Evolutionary conservation across 2,888 invertebrate genomes (phyloP).

Genomic region (Orchesella flavescens): DNA sequence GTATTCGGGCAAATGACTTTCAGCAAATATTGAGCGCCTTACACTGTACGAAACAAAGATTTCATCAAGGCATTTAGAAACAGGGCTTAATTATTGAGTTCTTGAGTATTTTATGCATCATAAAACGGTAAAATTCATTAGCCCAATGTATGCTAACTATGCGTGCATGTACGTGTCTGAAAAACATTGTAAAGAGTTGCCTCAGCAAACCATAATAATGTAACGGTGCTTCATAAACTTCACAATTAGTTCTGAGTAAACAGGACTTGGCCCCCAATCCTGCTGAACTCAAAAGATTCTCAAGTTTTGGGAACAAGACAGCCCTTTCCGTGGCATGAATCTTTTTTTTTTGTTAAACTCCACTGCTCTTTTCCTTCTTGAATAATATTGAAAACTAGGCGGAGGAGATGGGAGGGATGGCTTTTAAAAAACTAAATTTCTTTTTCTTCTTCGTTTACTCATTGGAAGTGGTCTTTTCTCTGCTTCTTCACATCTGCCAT

Average conservation of each 20-base stretch:
- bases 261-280: conserved; percentile 63
- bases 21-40: conserved; percentile 60
- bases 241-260: conserved; percentile 61
- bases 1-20: conserved; percentile 57
- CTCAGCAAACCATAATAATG: conserved; percentile 56
- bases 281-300: conserved; percentile 53
- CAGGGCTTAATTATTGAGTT: neutral
- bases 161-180: conserved; percentile 55
- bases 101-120: neutral
- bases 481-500: neutral
- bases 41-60: conserved; percentile 33
- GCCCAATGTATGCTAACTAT: too few species aligned
- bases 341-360: conserved; percentile 46
- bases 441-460: neutral
- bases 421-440: neutral
- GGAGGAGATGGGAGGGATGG: neutral
- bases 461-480: neutral
- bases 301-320: conserved; percentile 56
- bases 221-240: conserved; percentile 61
- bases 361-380: conserved; percentile 4
- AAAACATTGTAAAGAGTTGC: conserved; percentile 59
- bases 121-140: neutral
- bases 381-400: neutral
- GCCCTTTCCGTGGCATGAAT: conserved; percentile 60
- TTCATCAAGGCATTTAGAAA: neutral